phyloP scores from a whole-genome alignment of 2,113 vertebrate species.

The Orcinus orca region DNA sequence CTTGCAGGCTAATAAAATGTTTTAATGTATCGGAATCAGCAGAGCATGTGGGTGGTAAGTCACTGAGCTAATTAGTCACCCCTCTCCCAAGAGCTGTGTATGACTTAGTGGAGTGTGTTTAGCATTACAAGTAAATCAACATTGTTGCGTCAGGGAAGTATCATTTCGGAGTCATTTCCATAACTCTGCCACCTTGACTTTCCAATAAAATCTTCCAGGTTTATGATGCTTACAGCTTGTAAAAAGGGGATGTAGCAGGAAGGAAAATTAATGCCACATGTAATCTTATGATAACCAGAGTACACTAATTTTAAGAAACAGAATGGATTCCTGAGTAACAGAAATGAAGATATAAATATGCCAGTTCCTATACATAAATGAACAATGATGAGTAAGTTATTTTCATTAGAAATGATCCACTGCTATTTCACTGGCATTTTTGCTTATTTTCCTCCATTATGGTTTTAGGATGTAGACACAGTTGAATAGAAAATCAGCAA shows the following conservation, averaged over 20 bases:
- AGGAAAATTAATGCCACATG: constrained; percentile 53
- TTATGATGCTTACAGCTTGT: constrained; percentile 66
- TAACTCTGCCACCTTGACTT: constrained; percentile 71
- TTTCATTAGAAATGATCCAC: constrained; percentile 44
- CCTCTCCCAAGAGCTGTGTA: constrained; percentile 49
- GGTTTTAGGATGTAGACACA: background rate
- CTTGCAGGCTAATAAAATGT: constrained; percentile 76
- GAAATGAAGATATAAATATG: constrained; percentile 30
- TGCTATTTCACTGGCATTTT: background rate
- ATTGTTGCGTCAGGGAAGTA: constrained; percentile 22
- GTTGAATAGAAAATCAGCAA: background rate
- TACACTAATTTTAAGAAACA: constrained; percentile 13
- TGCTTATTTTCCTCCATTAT: background rate
- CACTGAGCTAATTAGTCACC: constrained; percentile 74
- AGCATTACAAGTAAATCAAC: constrained; percentile 73
- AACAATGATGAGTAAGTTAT: background rate
- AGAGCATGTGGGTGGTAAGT: constrained; percentile 70
- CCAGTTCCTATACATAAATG: background rate
- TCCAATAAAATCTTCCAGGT: constrained; percentile 71
- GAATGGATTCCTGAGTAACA: constrained; percentile 12
- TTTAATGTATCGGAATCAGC: constrained; percentile 71
- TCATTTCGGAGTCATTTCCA: constrained; percentile 67
- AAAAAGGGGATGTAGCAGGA: constrained; percentile 47
- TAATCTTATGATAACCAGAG: constrained; percentile 43
- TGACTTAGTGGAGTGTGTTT: constrained; percentile 68